Percentiles rank a stretch among this genome's conserved stretches.
Evolutionary conservation across 2,797 vertebrate genomes (phyloP).

Genomic region (Hybognathus amarus): DNA sequence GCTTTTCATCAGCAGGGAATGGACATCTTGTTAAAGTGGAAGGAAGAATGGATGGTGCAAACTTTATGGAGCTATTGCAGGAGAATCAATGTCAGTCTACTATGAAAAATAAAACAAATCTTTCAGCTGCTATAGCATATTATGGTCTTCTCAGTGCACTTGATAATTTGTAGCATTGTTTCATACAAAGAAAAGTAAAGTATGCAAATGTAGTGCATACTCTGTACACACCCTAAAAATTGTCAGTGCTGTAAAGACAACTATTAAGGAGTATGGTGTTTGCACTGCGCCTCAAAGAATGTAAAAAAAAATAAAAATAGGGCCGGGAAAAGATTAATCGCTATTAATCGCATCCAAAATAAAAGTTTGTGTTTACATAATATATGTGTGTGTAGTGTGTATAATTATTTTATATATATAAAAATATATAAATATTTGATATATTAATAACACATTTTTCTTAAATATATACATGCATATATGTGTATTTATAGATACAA

Average conservation of each 20-base stretch:
- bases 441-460: too few relatives aligned
- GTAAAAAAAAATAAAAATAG: too few relatives aligned
- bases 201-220: not conserved
- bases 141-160: not conserved
- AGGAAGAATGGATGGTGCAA: constrained; percentile 12
- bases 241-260: not conserved
- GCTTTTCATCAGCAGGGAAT: constrained; percentile 19
- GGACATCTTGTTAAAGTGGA: constrained; percentile 35
- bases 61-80: constrained; percentile 8
- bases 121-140: constrained; percentile 5
- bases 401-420: too few relatives aligned
- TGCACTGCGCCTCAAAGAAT: not conserved
- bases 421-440: too few relatives aligned
- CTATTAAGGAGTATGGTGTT: not conserved
- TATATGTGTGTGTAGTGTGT: too few relatives aligned
- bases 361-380: too few relatives aligned
- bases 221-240: not conserved
- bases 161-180: not conserved
- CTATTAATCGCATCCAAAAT: too few relatives aligned
- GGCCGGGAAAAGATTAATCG: too few relatives aligned
- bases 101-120: not conserved
- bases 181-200: not conserved
- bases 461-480: too few relatives aligned
- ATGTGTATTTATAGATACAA: too few relatives aligned
- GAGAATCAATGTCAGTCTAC: constrained; percentile 9